These are phyloP conservation scores for Drosophila pseudoananassae DNA, from an alignment of 1,140 invertebrate species.

Conservation along the genomic window DNA sequence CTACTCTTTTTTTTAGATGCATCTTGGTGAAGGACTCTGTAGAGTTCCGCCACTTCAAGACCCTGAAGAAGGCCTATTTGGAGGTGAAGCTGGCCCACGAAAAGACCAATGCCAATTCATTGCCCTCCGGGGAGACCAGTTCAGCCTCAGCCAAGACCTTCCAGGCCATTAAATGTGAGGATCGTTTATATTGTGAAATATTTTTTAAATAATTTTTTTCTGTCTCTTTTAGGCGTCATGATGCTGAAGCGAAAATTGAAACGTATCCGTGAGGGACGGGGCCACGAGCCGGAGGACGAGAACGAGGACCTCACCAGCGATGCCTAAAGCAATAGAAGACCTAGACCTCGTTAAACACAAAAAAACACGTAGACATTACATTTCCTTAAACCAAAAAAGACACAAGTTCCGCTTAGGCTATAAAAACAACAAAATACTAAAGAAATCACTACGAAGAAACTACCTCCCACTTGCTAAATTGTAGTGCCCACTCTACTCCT, in stretches of 20 bases:
- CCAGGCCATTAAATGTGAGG: slow-evolving; percentile 81
- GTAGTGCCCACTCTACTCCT: slow-evolving; percentile 1
- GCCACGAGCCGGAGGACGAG: slow-evolving; percentile 72
- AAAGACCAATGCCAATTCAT: slow-evolving; percentile 55
- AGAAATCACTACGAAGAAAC: slow-evolving; percentile 18
- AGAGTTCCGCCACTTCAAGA: slow-evolving; percentile 79
- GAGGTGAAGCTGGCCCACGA: slow-evolving; percentile 79
- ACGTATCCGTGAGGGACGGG: slow-evolving; percentile 80
- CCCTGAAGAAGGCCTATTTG: slow-evolving; percentile 75
- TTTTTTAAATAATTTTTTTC: neutral
- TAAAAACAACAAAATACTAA: neutral
- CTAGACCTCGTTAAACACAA: slow-evolving; percentile 6
- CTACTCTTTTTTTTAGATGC: slow-evolving; percentile 55
- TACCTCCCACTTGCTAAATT: slow-evolving; percentile 24
- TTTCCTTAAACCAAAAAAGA: slow-evolving; percentile 47
- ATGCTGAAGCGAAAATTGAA: slow-evolving; percentile 81
- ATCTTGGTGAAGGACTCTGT: slow-evolving; percentile 76
- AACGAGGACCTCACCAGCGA: slow-evolving; percentile 57
- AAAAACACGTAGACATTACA: slow-evolving; percentile 29
- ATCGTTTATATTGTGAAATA: no score
- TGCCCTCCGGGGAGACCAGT: slow-evolving; percentile 58
- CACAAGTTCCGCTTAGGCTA: slow-evolving; percentile 47
- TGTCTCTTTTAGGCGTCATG: slow-evolving; percentile 69
- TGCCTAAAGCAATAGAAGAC: slow-evolving; percentile 29
- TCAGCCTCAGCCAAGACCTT: slow-evolving; percentile 81